Base-by-base conservation (phyloP, 1,140 invertebrate genomes). In the Brachionus rotundiformis region DNA sequence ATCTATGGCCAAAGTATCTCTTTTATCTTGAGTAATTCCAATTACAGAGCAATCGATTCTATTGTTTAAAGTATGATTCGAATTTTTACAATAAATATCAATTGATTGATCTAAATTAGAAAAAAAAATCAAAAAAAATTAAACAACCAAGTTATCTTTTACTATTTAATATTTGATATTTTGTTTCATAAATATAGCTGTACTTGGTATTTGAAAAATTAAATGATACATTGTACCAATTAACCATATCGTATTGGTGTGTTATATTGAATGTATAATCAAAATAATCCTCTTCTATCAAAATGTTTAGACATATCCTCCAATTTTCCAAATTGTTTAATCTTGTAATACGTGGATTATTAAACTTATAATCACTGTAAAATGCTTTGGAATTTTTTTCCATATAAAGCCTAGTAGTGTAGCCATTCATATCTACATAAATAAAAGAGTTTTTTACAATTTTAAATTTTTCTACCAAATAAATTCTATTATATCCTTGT, bases 261-360 rank as follows among this genome's bases (percentile, higher is more conserved):
- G 27, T 36, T 33, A 68, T 10, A 68, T 68, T 23, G 36, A 68
- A 33, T n/a, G 29, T 39, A 36, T 68, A 68, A 68, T 68, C 63
- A 68, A 36, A 68, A 36, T 16, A 68, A 10, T 68, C 63, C 36
- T 68, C 29, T 19, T 68, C 63, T 19, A 68, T 68, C 36, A 68
- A 68, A 68, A 11, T 8, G 36, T 68, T 68, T 1, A 68, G 16
- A n/a, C 36, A 31, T 7, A 68, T 31, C 36, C 63, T 68, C 63
- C 63, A 68, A 68, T 68, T 68, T 36, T 68, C 13, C 13, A 33
- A 68, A 16, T 3, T 3, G 19, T 68, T 31, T 13, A 68, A 36
- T 68, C 63, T 68, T n/a, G 10, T 68, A 36, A 68, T 36, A 7
- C 8, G 33, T 10, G 16, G n/a, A 5, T 16, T n/a, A 31, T 3